Evolutionary conservation across 2,888 invertebrate genomes (phyloP).

Genomic region (Scrobipalpa costella): DNA sequence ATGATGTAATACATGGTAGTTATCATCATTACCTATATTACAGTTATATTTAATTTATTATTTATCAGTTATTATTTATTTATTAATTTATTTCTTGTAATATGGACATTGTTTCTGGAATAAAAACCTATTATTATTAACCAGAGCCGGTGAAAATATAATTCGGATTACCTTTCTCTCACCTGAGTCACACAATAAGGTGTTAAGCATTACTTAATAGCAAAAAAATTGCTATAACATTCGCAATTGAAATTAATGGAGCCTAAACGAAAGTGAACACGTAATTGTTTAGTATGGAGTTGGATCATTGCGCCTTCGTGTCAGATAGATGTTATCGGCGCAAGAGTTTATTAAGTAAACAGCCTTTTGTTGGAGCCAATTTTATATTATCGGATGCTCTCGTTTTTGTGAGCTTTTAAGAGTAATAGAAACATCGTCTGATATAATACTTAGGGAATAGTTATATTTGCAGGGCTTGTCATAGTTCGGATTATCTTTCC

Average conservation of each 20-base stretch:
- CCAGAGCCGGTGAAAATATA: conserved; percentile 1
- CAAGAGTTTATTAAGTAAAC: conserved; percentile 6
- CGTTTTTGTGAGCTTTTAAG: too few relatives aligned
- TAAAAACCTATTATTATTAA: neutral
- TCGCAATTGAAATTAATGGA: conserved; percentile 52
- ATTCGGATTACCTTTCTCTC: neutral
- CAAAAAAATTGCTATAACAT: neutral
- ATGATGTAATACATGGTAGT: too few relatives aligned
- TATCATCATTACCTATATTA: too few relatives aligned
- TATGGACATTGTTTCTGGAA: too few relatives aligned
- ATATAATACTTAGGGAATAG: too few relatives aligned
- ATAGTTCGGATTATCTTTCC: too few relatives aligned
- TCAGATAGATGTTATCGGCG: conserved; percentile 2
- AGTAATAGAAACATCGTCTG: too few relatives aligned
- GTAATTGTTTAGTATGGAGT: conserved; percentile 10
- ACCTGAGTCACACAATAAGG: neutral
- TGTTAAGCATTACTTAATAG: neutral
- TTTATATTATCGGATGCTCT: neutral
- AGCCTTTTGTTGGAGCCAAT: neutral
- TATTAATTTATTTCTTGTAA: too few relatives aligned
- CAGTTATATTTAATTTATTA: too few relatives aligned
- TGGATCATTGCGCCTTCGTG: conserved; percentile 12
- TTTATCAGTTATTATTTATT: too few relatives aligned
- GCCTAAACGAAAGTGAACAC: conserved; percentile 60
- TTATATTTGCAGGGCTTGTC: too few relatives aligned